Base-by-base conservation (phyloP, 1,140 invertebrate genomes). In the Atta cephalotes region DNA sequence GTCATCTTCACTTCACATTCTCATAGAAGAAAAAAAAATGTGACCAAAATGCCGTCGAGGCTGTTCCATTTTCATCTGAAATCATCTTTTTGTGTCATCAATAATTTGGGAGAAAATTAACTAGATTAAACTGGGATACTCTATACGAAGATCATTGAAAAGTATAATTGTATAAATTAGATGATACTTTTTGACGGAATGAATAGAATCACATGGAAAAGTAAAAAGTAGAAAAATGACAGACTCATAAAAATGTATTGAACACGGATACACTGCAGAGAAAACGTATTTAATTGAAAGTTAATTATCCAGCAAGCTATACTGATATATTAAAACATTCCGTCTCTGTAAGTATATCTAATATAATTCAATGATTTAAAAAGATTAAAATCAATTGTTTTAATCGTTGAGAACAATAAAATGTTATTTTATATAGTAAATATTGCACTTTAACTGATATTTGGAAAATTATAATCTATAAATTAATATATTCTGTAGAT, bases 271-370 rank as follows among this genome's bases (percentile, higher is more conserved):
- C 4, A 16, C 5, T 7, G 31, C 6, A 4, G 53, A 18, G 16
- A 12, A 21, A 58, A 74, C 70, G 4, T 89, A 18, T 76, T 85
- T 25, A 81, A 88, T 88, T 85, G 66, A 74, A 39, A 60, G 16
- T 68, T 7, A 84, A 58, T 76, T 71, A 49, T 70, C 2, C n/a
- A 49, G 25, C 35, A 86, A n/a, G 16, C 7, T 56, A 14, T 45
- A 58, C 16, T 9, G n/a, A 71, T 70, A 58, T 45, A 45, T 12
- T 28, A 81, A 81, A 71, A 56, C 0, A 56, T 81, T 80, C 9
- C 14, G 9, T 80, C 14, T 80, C 14, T 56, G 9, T 16, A 68
- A 53, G 9, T 45, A 45, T 63, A 21, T 62, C 28, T 39, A 56
- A 66, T 56, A 28, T 63, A 49, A 77, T 70, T 49, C 2, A 28